Evolutionary conservation across 2,888 invertebrate genomes (phyloP).

Genomic region (Coelopa pilipes): DNA sequence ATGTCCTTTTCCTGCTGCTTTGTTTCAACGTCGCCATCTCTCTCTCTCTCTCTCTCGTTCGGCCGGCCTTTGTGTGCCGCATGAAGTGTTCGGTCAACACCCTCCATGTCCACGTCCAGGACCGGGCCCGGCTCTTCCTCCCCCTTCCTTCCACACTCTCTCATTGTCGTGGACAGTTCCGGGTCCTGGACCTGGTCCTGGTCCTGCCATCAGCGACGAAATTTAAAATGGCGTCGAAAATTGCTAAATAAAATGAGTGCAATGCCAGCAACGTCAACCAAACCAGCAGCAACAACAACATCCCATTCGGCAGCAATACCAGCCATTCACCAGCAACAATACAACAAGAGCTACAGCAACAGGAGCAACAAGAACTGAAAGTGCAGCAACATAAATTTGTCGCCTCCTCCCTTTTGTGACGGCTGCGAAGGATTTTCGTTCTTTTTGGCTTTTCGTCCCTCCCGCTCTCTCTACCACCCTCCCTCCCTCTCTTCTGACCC

Average conservation of each 20-base stretch:
- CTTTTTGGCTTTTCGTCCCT: slow-evolving; percentile 11
- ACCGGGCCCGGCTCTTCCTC: neutral
- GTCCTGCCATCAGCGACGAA: neutral
- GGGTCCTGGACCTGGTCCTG: neutral
- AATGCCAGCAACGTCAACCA: too few relatives aligned
- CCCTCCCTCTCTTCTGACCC: slow-evolving; percentile 3
- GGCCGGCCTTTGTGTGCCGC: slow-evolving; percentile 44
- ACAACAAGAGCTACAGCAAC: too few relatives aligned
- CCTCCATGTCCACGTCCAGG: neutral
- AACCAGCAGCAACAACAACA: too few relatives aligned
- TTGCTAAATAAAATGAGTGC: slow-evolving; percentile 26
- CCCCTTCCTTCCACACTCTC: neutral
- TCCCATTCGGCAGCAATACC: too few relatives aligned
- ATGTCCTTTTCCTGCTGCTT: slow-evolving; percentile 46
- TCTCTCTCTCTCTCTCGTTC: neutral
- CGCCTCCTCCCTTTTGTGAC: neutral
- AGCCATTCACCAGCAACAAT: too few relatives aligned
- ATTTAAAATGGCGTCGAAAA: slow-evolving; percentile 28
- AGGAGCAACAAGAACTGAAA: too few relatives aligned
- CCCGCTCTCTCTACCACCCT: too few relatives aligned
- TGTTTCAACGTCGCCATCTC: slow-evolving; percentile 21
- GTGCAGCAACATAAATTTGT: neutral
- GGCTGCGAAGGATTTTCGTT: neutral
- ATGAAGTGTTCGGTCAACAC: slow-evolving; percentile 61
- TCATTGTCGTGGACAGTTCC: slow-evolving; percentile 1